A percentile compares a stretch with the other conserved stretches of the same genome.
Conservation (phyloP, 2,797 vertebrate genomes). For the Megalops cyprinoides region DNA sequence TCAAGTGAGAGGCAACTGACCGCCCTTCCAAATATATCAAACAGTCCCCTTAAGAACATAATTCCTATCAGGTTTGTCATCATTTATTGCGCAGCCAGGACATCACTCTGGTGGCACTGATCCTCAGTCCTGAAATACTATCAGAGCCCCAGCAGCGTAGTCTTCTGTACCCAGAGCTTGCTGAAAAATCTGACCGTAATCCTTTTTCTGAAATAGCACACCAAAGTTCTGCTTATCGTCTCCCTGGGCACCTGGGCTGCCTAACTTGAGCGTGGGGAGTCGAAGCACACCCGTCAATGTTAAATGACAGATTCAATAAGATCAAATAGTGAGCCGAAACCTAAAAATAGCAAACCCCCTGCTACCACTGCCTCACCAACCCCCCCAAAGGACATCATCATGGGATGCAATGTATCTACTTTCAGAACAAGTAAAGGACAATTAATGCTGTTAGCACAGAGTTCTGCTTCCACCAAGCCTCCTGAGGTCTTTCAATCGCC, state of each 20-base stretch:
- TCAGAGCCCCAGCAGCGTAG: conserved; percentile 47
- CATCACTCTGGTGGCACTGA: conserved; percentile 62
- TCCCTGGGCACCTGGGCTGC: conserved; percentile 10
- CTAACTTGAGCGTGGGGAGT: conserved; percentile 5
- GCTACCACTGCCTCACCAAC: neutral
- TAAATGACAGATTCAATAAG: conserved; percentile 18
- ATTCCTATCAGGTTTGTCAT: conserved; percentile 58
- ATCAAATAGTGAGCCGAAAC: conserved; percentile 2
- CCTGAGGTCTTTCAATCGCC: neutral
- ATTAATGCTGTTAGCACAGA: conserved; percentile 21
- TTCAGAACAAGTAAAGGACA: conserved; percentile 26
- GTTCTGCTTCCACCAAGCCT: conserved; percentile 2
- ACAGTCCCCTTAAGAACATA: conserved; percentile 45
- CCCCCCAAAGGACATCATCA: neutral
- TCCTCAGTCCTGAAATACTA: conserved; percentile 61
- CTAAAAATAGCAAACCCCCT: conserved; percentile 14
- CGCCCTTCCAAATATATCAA: conserved; percentile 38
- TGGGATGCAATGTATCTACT: neutral
- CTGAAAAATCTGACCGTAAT: conserved; percentile 38
- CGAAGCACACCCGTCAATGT: conserved; percentile 19
- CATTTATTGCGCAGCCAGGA: conserved; percentile 52
- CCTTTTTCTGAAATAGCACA: neutral
- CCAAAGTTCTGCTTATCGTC: neutral
- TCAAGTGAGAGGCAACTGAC: conserved; percentile 14
- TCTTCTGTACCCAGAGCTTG: conserved; percentile 58